A percentile compares a stretch with the other conserved stretches of the same genome.
Conservation (phyloP, 2,113 vertebrate species). For the Coryphaenoides rupestris region DNA sequence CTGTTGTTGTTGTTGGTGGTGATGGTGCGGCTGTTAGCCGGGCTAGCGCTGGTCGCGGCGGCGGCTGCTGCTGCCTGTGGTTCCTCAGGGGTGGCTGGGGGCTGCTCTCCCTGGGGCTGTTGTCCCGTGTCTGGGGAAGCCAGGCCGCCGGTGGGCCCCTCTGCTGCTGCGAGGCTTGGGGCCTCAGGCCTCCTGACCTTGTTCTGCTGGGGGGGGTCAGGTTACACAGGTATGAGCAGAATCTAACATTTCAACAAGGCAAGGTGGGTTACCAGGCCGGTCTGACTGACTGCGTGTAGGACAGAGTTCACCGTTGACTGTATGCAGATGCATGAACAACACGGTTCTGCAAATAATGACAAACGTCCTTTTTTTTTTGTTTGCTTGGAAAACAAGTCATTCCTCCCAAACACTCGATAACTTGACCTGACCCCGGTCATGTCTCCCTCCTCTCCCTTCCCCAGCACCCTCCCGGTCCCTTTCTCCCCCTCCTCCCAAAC, state of each 20-base stretch:
- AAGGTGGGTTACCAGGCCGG: no score
- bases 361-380: no score
- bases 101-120: constrained; percentile 46
- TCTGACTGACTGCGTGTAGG: no score
- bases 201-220: constrained; percentile 73
- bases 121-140: constrained; percentile 75
- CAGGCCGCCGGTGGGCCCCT: constrained; percentile 53
- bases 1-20: constrained; percentile 76
- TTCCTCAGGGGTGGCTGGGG: constrained; percentile 19
- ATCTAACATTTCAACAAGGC: no score
- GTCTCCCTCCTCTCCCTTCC: neutral
- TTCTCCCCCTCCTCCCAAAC: no score
- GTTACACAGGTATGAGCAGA: neutral
- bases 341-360: no score
- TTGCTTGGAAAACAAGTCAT: no score
- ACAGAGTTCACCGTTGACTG: no score
- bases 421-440: no score
- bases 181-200: constrained; percentile 75
- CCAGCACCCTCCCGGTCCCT: no score
- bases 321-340: no score
- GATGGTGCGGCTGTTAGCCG: constrained; percentile 35
- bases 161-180: constrained; percentile 61
- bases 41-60: constrained; percentile 36
- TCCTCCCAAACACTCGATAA: no score
- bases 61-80: constrained; percentile 48